Percentiles rank a stretch among this genome's conserved stretches.
Evolutionary conservation across 2,888 invertebrate species (phyloP).

Genomic region (Apotomis turbidana): DNA sequence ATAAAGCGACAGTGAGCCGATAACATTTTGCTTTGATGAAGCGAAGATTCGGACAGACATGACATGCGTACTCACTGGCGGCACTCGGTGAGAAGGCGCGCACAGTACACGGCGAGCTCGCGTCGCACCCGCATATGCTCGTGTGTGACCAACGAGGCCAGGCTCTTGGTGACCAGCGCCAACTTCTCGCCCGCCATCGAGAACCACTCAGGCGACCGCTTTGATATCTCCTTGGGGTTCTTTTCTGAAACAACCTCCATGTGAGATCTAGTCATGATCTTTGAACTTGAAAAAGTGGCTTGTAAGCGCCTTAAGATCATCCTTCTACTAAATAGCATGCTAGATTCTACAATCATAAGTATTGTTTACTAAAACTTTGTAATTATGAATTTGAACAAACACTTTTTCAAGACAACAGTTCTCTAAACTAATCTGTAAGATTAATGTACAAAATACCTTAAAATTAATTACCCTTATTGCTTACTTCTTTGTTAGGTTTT

Average conservation of each 20-base stretch:
- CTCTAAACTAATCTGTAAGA: too few relatives aligned
- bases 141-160: slow-evolving; percentile 83
- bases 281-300: background rate
- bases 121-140: slow-evolving; percentile 85
- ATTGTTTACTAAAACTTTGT: too few relatives aligned
- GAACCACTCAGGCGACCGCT: slow-evolving; percentile 83
- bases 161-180: slow-evolving; percentile 72
- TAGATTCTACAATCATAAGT: too few relatives aligned
- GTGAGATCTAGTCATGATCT: background rate
- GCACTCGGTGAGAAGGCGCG: slow-evolving; percentile 84
- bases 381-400: background rate
- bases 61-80: slow-evolving; percentile 70
- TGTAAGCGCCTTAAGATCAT: background rate
- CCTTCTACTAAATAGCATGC: background rate
- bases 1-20: too few relatives aligned
- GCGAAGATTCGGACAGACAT: too few relatives aligned
- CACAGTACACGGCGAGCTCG: slow-evolving; percentile 85
- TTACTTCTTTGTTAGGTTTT: slow-evolving; percentile 64
- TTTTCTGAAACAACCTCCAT: slow-evolving; percentile 50
- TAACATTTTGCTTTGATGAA: too few relatives aligned
- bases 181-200: slow-evolving; percentile 83
- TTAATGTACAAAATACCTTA: slow-evolving; percentile 47
- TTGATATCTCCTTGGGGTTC: slow-evolving; percentile 55
- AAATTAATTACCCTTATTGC: slow-evolving; percentile 74
- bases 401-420: too few relatives aligned